Conservation (phyloP, 2,888 invertebrate species). For the Andrena hattorfiana region DNA sequence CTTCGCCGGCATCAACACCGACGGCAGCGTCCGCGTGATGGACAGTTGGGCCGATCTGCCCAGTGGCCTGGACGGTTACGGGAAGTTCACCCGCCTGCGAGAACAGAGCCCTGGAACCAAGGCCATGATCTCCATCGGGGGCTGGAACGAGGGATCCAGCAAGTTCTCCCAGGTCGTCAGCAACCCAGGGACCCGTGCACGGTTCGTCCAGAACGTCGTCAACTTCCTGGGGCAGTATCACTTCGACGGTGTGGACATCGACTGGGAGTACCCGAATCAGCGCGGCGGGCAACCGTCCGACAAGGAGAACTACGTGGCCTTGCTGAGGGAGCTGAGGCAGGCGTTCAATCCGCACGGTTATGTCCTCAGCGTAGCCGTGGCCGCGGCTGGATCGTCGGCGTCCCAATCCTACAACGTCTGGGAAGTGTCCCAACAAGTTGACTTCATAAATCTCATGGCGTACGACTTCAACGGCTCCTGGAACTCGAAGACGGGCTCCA, state of each 20-base stretch:
- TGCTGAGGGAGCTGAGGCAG: slow-evolving; percentile 87
- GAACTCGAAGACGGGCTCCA: neutral
- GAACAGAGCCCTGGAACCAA: slow-evolving; percentile 86
- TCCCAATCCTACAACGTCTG: slow-evolving; percentile 88
- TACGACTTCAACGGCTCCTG: neutral
- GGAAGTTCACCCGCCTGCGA: slow-evolving; percentile 86
- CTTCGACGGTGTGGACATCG: slow-evolving; percentile 90
- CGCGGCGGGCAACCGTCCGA: slow-evolving; percentile 86
- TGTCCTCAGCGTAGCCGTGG: slow-evolving; percentile 84
- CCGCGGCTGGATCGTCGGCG: slow-evolving; percentile 86
- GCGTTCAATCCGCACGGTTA: slow-evolving; percentile 86
- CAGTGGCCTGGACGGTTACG: slow-evolving; percentile 80
- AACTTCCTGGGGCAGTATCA: slow-evolving; percentile 86
- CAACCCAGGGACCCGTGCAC: slow-evolving; percentile 82
- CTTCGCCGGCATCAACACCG: slow-evolving; percentile 89
- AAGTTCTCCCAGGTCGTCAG: slow-evolving; percentile 88
- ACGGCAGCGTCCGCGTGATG: slow-evolving; percentile 86
- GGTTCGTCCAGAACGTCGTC: slow-evolving; percentile 87
- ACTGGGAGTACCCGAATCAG: slow-evolving; percentile 90
- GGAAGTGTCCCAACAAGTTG: slow-evolving; percentile 87
- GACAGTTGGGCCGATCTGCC: slow-evolving; percentile 88
- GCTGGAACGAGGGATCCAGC: slow-evolving; percentile 89
- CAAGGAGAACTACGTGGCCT: slow-evolving; percentile 85
- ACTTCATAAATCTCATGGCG: slow-evolving; percentile 86
- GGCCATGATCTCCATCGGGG: slow-evolving; percentile 88